Base-by-base conservation (phyloP, 2,888 invertebrate genomes). In the Xestia c-nigrum region DNA sequence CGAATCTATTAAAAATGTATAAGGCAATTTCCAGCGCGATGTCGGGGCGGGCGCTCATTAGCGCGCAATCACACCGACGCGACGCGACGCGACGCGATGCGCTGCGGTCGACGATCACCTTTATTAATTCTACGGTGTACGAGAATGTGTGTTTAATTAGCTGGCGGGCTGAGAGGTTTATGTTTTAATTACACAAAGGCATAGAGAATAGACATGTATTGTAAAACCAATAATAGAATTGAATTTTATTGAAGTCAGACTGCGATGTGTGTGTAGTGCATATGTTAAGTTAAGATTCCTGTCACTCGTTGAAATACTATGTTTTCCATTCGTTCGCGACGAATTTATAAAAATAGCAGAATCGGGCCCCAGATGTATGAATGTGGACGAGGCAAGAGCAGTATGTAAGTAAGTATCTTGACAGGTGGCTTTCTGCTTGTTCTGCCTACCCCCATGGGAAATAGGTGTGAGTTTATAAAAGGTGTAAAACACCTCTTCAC, bases 1-100 rank as follows among this genome's bases (percentile, higher is more conserved):
- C 93, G 94, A 93, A 94, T 95, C 93, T 94, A 94, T 96, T 95
- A 95, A 95, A 95, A 93, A 96, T 96, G 93, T 93, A 96, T 90
- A 90, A 91, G 90, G 94, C 94, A 96, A 96, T 96, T 95, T 94
- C 89, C 89, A 91, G 92, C 89, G 91, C 84, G 88, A 85, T 90
- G 91, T 89, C 85, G 91, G 91, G 86, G 90, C 80, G 85, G 82
- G 82, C 71, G 87, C 91, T 94, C 91, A 91, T 94, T 94, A 94
- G 89, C 84, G 89, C 86, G 88, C 92, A 92, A 92, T 94, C 93
- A 91, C 90, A 91, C 85, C 89, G 90, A 84, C 74, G 89, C 80
- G 84, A 65, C 80, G 83, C n/a, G n/a, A n/a, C n/a, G n/a, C 72
- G 65, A 83, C 76, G 83, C 74, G 89, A 72, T 55, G 86, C 80